phyloP scores from a whole-genome alignment of 2,797 vertebrate species.

The Borostomias antarcticus region DNA sequence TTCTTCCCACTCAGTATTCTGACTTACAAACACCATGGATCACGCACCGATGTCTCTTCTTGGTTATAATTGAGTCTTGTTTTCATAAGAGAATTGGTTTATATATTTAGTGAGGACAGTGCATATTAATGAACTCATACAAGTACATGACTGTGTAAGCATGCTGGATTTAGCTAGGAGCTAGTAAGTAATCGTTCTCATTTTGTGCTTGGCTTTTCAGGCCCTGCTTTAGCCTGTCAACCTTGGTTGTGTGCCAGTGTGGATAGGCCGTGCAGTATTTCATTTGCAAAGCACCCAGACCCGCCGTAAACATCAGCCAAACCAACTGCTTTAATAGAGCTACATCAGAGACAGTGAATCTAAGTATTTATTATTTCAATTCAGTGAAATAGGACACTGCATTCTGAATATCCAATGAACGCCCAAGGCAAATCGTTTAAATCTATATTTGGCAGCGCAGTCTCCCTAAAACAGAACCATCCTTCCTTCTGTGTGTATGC shows the following conservation, averaged over 20 bases:
- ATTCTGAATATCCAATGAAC: background rate
- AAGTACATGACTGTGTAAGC: too few relatives aligned
- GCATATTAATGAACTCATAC: too few relatives aligned
- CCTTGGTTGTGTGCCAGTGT: slow-evolving; percentile 1
- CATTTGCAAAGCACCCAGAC: background rate
- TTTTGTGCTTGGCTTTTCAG: slow-evolving; percentile 4
- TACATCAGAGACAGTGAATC: background rate
- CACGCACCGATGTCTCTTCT: too few relatives aligned
- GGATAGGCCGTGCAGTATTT: background rate
- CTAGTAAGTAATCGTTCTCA: too few relatives aligned
- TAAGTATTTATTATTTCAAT: background rate
- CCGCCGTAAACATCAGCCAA: background rate
- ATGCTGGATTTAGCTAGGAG: too few relatives aligned
- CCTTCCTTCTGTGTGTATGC: background rate
- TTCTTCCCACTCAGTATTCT: too few relatives aligned
- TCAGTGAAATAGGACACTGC: background rate
- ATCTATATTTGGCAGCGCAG: too few relatives aligned
- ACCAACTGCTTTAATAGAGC: background rate
- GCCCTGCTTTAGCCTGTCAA: background rate
- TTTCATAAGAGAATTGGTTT: too few relatives aligned
- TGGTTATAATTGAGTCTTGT: too few relatives aligned
- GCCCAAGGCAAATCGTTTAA: too few relatives aligned
- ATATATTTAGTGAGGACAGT: too few relatives aligned
- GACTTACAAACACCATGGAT: too few relatives aligned
- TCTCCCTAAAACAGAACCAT: background rate